Base-by-base conservation (phyloP, 2,113 vertebrate species). In the Hemichromis elongatus region DNA sequence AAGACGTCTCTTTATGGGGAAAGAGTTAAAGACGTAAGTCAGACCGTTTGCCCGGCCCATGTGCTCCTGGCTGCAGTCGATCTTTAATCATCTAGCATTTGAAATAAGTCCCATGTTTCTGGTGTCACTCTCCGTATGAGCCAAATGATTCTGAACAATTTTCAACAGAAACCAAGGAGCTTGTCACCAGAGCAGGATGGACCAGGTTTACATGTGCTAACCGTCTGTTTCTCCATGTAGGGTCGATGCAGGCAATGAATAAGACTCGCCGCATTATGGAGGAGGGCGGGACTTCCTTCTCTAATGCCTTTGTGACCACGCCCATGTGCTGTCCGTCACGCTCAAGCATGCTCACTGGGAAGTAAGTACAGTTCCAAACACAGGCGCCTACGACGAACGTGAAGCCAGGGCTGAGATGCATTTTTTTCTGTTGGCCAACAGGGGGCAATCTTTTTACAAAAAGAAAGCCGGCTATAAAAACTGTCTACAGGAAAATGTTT, bases 211-310 rank as follows among this genome's bases (percentile, higher is more conserved):
- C 3, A 3, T 5, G 42, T 21, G 9, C 35, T 79, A 21, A 59
- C 21, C 4, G 4, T 7, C 0, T 8, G 35, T 66, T 8, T 80
- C 10, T 54, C n/a, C 45, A 90, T 79, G n/a, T 42, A 99, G 98
- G 98, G 4, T 99, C 98, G 59, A 98, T 99, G 98, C 97, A 98
- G 92, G 98, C 97, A 63, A 99, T 99, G 98, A 99, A 99, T 93
- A 99, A 98, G 94, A 99, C 98, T 0, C 95, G 97, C 6, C 96
- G 96, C 8, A 99, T 99, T 94, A 98, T 99, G 98, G 98, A 97
- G 75, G 97, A 97, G 1, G 98, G 98, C 45, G 98, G 98, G n/a
- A 97, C 97, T 14, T 97, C 97, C 53, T 99, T 99, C 95, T 93
- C 98, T 83, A 99, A 99, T 11, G 98, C 98, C 83, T 99, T 99